phyloP scores from a whole-genome alignment of 2,888 invertebrate species.

The Craniophora ligustri region DNA sequence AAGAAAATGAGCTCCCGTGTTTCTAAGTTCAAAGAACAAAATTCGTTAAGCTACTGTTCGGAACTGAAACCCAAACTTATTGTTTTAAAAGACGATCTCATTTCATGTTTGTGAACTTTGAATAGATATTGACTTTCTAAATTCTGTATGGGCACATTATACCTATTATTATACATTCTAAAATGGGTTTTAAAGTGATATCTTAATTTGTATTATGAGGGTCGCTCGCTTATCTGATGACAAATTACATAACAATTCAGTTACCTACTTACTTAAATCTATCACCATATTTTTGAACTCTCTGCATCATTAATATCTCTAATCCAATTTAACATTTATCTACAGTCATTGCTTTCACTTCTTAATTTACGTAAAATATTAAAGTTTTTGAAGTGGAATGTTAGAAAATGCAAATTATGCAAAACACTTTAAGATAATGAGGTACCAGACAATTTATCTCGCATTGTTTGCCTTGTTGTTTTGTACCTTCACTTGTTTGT shows the following conservation, averaged over 20 bases:
- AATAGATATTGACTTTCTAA: conserved; percentile 12
- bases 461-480: not conserved
- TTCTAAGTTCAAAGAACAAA: conserved; percentile 9
- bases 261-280: too few relatives aligned
- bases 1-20: conserved; percentile 10
- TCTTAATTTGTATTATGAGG: too few relatives aligned
- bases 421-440: too few relatives aligned
- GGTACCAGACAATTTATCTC: too few relatives aligned
- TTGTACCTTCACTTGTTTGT: not conserved
- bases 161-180: too few relatives aligned
- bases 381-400: not conserved
- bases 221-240: too few relatives aligned
- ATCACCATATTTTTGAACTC: too few relatives aligned
- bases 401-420: not conserved
- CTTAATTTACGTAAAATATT: not conserved
- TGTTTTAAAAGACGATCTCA: conserved; percentile 11
- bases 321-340: too few relatives aligned
- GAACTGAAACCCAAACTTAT: conserved; percentile 10
- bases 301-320: not conserved
- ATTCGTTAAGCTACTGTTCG: conserved; percentile 18
- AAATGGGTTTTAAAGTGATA: too few relatives aligned
- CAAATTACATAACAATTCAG: too few relatives aligned
- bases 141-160: conserved; percentile 12
- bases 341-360: too few relatives aligned
- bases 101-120: conserved; percentile 19